phyloP scores from a whole-genome alignment of 2,888 invertebrate species.

The Cheilosia soror region DNA sequence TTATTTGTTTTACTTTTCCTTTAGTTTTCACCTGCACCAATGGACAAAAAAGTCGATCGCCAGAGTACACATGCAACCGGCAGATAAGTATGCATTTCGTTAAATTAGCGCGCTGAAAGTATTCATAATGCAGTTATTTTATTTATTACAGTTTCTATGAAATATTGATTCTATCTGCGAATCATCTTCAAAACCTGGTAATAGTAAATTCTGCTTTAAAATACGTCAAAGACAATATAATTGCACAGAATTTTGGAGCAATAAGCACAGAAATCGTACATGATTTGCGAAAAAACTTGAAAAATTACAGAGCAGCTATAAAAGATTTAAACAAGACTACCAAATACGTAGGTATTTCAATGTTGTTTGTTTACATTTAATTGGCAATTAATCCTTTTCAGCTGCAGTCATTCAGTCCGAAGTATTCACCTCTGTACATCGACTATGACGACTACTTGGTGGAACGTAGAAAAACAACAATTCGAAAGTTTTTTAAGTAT shows the following conservation, averaged over 20 bases:
- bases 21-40: constrained; percentile 82
- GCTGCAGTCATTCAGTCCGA: constrained; percentile 81
- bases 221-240: constrained; percentile 78
- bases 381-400: constrained; percentile 55
- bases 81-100: constrained; percentile 77
- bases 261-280: constrained; percentile 76
- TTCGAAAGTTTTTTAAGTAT: constrained; percentile 80
- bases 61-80: constrained; percentile 77
- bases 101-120: background rate
- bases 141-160: constrained; percentile 81
- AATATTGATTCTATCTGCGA: constrained; percentile 81
- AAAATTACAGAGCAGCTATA: constrained; percentile 78
- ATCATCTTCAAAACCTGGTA: constrained; percentile 82
- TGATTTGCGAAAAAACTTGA: constrained; percentile 76
- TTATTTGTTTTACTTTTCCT: background rate
- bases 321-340: constrained; percentile 79
- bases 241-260: constrained; percentile 77
- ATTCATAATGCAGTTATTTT: constrained; percentile 18
- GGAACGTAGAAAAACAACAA: constrained; percentile 79
- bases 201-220: constrained; percentile 80
- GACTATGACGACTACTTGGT: constrained; percentile 80
- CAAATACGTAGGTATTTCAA: constrained; percentile 80
- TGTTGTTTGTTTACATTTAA: background rate
- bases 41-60: constrained; percentile 81
- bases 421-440: constrained; percentile 80